Conservation (phyloP, 2,888 invertebrate species). For the Xestia sexstrigata region DNA sequence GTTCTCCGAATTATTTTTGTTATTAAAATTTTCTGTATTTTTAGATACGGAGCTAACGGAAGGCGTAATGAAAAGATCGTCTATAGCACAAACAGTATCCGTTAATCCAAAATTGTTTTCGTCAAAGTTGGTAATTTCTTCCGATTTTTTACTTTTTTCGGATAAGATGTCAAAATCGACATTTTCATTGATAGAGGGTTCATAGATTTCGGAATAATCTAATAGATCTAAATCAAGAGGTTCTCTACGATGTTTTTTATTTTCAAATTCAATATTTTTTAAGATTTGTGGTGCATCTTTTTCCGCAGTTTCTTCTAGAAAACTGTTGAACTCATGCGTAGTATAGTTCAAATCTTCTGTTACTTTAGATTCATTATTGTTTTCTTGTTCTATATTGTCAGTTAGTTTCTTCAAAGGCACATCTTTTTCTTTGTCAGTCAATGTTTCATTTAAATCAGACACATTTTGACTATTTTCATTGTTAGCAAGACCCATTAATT, state of each 20-base stretch:
- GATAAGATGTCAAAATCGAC: background rate
- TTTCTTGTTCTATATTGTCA: background rate
- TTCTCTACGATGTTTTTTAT: slow-evolving; percentile 45
- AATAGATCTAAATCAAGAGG: slow-evolving; percentile 47
- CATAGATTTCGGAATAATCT: slow-evolving; percentile 47
- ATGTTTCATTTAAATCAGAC: background rate
- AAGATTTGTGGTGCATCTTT: slow-evolving; percentile 62
- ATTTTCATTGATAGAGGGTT: background rate
- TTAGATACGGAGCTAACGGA: background rate
- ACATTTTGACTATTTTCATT: slow-evolving; percentile 10
- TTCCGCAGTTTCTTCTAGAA: background rate
- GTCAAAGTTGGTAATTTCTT: background rate
- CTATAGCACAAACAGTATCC: background rate
- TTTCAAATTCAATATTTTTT: slow-evolving; percentile 66
- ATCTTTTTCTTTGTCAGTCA: slow-evolving; percentile 1
- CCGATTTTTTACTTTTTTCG: slow-evolving; percentile 2
- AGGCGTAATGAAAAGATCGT: slow-evolving; percentile 37
- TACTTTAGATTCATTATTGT: background rate
- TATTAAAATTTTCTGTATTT: background rate
- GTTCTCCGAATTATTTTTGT: background rate
- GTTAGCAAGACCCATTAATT: slow-evolving; percentile 21
- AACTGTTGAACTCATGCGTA: background rate
- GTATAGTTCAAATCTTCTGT: slow-evolving; percentile 10
- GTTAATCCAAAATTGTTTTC: background rate
- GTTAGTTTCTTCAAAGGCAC: slow-evolving; percentile 30